Conservation (phyloP, 2,888 invertebrate species). For the Dasysyrphus albostriatus region DNA sequence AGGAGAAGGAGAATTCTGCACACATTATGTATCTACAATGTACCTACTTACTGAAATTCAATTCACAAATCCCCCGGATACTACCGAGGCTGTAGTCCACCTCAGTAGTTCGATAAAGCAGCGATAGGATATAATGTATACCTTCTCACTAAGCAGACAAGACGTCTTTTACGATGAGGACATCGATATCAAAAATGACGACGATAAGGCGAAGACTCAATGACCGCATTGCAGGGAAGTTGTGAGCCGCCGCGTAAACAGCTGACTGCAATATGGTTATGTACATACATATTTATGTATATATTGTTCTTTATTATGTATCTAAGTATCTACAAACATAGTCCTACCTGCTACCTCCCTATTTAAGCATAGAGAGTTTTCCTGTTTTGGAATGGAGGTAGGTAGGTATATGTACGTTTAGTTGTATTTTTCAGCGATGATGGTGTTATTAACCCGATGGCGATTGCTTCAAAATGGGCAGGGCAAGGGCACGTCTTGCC, state of each 20-base stretch:
- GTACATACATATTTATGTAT: too few species aligned
- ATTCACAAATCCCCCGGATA: neutral
- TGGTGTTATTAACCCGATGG: constrained; percentile 61
- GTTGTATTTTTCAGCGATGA: constrained; percentile 20
- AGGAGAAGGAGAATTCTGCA: constrained; percentile 6
- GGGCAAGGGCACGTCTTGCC: constrained; percentile 38
- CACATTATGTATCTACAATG: too few species aligned
- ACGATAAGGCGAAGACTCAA: constrained; percentile 17
- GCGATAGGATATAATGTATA: neutral
- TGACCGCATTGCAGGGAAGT: constrained; percentile 62
- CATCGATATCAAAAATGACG: constrained; percentile 39
- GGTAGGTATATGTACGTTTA: neutral
- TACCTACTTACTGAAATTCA: neutral
- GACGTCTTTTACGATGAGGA: neutral
- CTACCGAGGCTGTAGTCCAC: neutral
- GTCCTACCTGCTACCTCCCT: neutral
- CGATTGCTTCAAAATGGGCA: neutral
- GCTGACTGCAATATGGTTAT: constrained; percentile 50
- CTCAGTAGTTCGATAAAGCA: neutral
- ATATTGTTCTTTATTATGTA: too few species aligned
- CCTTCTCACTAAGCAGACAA: neutral
- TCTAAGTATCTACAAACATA: too few species aligned
- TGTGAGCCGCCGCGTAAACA: constrained; percentile 45
- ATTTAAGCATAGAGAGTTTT: neutral
- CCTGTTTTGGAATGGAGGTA: constrained; percentile 27